A percentile compares a stretch with the other conserved stretches of the same genome.
phyloP scores from a whole-genome alignment of 2,797 vertebrate genomes.

The Platalea minor region DNA sequence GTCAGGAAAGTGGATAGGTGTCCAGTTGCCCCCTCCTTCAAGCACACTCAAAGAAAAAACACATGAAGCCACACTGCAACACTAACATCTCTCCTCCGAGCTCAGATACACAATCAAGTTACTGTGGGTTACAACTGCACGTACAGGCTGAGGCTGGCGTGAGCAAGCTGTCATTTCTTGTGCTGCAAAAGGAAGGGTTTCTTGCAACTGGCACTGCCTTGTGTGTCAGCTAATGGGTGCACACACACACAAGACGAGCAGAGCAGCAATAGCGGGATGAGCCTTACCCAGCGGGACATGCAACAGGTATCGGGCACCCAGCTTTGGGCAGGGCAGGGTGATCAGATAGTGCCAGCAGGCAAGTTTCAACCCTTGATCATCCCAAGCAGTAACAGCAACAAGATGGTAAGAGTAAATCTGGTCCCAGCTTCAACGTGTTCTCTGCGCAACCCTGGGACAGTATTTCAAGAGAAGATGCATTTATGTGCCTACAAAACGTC shows the following conservation, averaged over 20 bases:
- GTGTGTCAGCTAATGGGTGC: background rate
- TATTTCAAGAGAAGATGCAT: background rate
- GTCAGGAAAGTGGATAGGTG: background rate
- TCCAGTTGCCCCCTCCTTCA: background rate
- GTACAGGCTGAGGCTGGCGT: background rate
- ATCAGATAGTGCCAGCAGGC: background rate
- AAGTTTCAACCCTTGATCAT: background rate
- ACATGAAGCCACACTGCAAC: background rate
- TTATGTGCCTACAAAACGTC: background rate
- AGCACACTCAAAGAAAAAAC: fast-evolving
- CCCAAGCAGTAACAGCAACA: background rate
- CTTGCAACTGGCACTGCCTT: background rate
- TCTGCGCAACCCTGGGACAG: background rate
- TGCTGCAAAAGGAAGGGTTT: background rate
- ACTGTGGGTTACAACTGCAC: background rate
- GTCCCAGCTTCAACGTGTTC: background rate
- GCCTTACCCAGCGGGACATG: background rate
- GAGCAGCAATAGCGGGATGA: background rate
- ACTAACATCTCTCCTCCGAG: fast-evolving
- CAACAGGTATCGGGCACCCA: background rate
- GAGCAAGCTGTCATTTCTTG: background rate
- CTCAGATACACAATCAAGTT: background rate
- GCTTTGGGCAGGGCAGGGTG: background rate
- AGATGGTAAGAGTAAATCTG: background rate
- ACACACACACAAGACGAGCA: background rate